These are phyloP conservation scores for Oceanodroma leucorhoa DNA, from an alignment of 2,797 vertebrate genomes.

Conservation along the genomic window DNA sequence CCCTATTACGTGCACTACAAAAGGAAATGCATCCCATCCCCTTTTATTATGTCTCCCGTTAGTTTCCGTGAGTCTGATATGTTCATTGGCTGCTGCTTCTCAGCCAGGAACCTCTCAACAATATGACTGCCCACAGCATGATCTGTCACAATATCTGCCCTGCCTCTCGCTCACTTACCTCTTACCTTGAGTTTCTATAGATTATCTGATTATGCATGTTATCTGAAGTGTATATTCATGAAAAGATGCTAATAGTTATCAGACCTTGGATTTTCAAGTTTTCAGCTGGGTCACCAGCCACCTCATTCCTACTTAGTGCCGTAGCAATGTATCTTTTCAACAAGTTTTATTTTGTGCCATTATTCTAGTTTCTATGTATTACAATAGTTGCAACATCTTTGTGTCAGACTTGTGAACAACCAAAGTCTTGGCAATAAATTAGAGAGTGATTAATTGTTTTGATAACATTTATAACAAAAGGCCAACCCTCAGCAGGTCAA, in stretches of 20 bases:
- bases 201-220: not conserved
- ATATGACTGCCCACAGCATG: not conserved
- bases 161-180: not conserved
- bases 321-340: not conserved
- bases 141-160: not conserved
- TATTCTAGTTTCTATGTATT: not conserved
- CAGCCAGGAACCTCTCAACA: not conserved
- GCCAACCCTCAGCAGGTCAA: conserved; percentile 14
- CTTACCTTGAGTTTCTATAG: not conserved
- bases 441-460: conserved; percentile 52
- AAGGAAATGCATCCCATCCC: not conserved
- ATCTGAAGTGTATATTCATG: not conserved
- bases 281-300: not conserved
- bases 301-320: not conserved
- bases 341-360: not conserved
- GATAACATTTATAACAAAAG: conserved; percentile 39
- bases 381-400: not conserved
- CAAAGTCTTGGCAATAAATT: conserved; percentile 36
- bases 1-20: not conserved
- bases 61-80: not conserved
- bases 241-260: not conserved
- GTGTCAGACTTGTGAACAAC: not conserved
- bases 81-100: not conserved
- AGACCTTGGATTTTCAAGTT: not conserved
- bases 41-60: not conserved